Conservation (phyloP, 2,797 vertebrate species). For the Mormyrus proboscirostris region DNA sequence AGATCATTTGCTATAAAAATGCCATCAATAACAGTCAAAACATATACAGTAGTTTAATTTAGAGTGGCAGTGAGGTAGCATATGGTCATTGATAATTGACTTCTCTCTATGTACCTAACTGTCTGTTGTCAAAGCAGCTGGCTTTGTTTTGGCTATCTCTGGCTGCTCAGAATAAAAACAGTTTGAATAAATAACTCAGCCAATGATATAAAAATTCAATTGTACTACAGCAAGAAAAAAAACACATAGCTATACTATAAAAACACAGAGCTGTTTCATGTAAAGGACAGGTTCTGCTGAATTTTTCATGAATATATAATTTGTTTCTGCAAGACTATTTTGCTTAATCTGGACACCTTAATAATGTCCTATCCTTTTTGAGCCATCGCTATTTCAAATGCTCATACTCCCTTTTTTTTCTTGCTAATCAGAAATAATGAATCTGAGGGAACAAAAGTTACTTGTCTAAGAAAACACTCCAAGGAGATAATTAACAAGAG, state of each 20-base stretch:
- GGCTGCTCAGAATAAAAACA: background rate
- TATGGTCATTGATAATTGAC: background rate
- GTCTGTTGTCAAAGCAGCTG: background rate
- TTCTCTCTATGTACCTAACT: background rate
- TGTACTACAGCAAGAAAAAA: background rate
- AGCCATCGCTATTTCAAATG: conserved; percentile 26
- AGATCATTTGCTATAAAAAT: background rate
- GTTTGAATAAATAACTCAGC: background rate
- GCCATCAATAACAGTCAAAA: background rate
- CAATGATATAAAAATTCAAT: background rate
- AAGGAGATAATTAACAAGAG: conserved; percentile 56
- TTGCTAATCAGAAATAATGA: conserved; percentile 44
- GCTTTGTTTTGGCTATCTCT: background rate
- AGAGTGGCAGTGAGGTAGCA: background rate
- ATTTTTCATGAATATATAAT: background rate
- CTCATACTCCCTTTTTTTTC: conserved; percentile 32
- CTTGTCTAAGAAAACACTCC: conserved; percentile 44
- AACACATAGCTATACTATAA: background rate
- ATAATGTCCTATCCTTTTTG: background rate
- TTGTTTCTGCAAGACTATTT: background rate
- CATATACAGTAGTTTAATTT: background rate
- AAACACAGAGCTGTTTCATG: background rate
- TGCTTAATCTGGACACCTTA: background rate
- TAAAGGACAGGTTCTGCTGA: background rate
- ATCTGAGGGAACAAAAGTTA: conserved; percentile 21